Evolutionary conservation across 1,140 invertebrate species (phyloP).

Genomic region (Neoseiulus cucumeris): DNA sequence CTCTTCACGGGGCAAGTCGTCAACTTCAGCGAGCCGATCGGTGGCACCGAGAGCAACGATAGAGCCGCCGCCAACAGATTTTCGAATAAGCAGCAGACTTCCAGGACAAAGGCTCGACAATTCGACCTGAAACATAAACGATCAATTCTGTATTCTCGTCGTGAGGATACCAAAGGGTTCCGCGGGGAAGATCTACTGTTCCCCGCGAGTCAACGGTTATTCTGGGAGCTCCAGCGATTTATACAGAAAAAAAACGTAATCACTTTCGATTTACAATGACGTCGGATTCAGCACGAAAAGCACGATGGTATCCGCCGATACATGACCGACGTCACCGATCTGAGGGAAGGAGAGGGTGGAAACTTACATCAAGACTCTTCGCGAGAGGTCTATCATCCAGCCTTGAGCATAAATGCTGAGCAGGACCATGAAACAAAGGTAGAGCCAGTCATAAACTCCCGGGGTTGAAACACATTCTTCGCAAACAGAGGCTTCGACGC

Average conservation of each 20-base stretch:
- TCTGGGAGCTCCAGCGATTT: too few relatives aligned
- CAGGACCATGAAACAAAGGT: conserved; percentile 75
- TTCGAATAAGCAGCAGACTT: conserved; percentile 59
- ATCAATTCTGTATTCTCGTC: too few relatives aligned
- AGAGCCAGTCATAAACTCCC: conserved; percentile 76
- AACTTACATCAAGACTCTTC: not conserved
- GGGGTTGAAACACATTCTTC: conserved; percentile 50
- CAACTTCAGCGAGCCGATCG: conserved; percentile 47
- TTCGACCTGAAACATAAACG: conserved; percentile 38
- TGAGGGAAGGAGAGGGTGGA: too few relatives aligned
- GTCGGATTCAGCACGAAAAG: too few relatives aligned
- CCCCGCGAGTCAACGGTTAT: too few relatives aligned
- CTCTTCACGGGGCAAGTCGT: conserved; percentile 51
- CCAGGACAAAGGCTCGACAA: conserved; percentile 44
- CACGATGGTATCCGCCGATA: too few relatives aligned
- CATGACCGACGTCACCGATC: too few relatives aligned
- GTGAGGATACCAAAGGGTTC: too few relatives aligned
- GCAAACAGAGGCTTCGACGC: conserved; percentile 40
- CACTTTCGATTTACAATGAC: too few relatives aligned
- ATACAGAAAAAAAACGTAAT: too few relatives aligned
- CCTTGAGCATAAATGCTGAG: conserved; percentile 65
- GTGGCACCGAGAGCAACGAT: conserved; percentile 49
- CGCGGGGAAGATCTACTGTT: too few relatives aligned
- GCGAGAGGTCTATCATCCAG: conserved; percentile 65
- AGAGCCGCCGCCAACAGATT: conserved; percentile 45